A percentile compares a stretch with the other conserved stretches of the same genome.
These are phyloP conservation scores for Florisuga fusca DNA, from an alignment of 2,797 vertebrate genomes.

Conservation along the genomic window DNA sequence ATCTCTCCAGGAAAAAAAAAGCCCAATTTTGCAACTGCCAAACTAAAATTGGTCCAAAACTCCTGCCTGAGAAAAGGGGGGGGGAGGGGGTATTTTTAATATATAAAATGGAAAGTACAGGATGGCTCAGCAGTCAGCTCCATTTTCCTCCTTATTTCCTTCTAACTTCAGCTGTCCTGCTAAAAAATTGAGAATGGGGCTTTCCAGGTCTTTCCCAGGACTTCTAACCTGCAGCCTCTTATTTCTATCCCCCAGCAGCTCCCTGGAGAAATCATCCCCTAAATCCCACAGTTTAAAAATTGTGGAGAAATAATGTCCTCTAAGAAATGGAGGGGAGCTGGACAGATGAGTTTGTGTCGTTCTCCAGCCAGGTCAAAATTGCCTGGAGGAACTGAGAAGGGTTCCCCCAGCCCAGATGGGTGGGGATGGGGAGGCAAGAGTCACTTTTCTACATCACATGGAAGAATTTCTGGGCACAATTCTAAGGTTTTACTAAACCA, in stretches of 20 bases:
- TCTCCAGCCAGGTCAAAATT: not conserved
- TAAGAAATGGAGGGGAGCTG: fast-evolving
- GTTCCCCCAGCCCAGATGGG: not conserved
- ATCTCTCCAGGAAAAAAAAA: not conserved
- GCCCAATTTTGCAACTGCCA: not conserved
- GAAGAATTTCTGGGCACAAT: not conserved
- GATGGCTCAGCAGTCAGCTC: not conserved
- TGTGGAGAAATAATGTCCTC: not conserved
- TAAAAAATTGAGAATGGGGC: not conserved
- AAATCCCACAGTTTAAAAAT: not conserved
- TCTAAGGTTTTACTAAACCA: not conserved
- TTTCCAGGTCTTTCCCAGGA: not conserved
- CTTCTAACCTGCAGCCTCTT: not conserved
- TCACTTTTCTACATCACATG: not conserved
- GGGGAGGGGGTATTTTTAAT: not conserved
- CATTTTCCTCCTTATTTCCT: not conserved
- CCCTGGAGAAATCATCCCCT: not conserved
- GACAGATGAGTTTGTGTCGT: not conserved
- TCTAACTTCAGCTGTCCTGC: not conserved
- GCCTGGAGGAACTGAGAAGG: not conserved
- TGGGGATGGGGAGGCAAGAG: not conserved
- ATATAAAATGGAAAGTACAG: not conserved
- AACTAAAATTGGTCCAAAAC: not conserved
- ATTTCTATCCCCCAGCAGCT: not conserved
- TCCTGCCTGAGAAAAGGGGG: fast-evolving